These are phyloP conservation scores for Megamerina dolium DNA, from an alignment of 2,888 invertebrate genomes.

Conservation along the genomic window DNA sequence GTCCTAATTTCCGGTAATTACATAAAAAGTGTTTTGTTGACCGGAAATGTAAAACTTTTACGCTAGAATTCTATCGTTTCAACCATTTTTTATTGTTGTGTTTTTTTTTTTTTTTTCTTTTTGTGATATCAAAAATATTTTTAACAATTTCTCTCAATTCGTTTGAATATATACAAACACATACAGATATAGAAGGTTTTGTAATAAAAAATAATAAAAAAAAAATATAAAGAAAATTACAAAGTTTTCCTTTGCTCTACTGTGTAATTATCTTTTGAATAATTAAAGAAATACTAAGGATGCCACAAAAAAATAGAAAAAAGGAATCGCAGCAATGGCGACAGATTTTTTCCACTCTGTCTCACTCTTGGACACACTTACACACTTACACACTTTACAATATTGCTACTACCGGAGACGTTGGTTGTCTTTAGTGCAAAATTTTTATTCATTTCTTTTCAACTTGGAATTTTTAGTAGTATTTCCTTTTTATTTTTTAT, in stretches of 20 bases:
- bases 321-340: not conserved
- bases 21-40: constrained; percentile 6
- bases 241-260: too few relatives aligned
- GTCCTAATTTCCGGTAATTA: constrained; percentile 18
- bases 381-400: too few relatives aligned
- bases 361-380: too few relatives aligned
- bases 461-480: too few relatives aligned
- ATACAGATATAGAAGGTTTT: too few relatives aligned
- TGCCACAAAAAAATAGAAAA: not conserved
- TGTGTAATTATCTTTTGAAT: constrained; percentile 44
- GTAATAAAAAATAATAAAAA: constrained; percentile 15
- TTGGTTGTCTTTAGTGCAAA: too few relatives aligned
- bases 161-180: too few relatives aligned
- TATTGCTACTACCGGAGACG: too few relatives aligned
- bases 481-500: not conserved
- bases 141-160: constrained; percentile 13
- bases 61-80: not conserved
- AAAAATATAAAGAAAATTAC: too few relatives aligned
- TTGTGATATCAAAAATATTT: constrained; percentile 2
- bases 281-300: constrained; percentile 35
- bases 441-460: too few relatives aligned
- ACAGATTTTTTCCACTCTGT: too few relatives aligned
- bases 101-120: constrained; percentile 2
- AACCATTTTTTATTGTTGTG: constrained; percentile 2
- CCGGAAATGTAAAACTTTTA: constrained; percentile 12